Evolutionary conservation across 2,113 vertebrate genomes (phyloP), one percentile per base, ranked within the genome.

Genomic region (Sinosuthora webbiana): DNA sequence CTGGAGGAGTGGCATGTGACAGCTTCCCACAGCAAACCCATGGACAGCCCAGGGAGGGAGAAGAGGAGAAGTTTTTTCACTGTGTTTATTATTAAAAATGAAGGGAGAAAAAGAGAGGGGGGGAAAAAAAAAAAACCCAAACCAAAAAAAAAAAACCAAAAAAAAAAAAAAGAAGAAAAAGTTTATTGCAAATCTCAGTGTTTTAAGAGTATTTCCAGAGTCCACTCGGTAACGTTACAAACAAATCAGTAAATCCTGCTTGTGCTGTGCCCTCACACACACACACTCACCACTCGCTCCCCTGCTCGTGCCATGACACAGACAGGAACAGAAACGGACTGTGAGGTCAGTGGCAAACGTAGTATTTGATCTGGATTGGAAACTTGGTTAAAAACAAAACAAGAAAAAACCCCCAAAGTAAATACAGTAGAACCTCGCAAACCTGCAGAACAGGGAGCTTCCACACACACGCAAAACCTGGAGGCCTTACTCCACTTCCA

Each of bases 131-230:
- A 70, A 69, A 74, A 28, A 90, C 92, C 87, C 18, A 67, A 67
- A 87, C 13, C 13, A 63, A 11, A 45, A 21, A 27, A 30, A 41
- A 8, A 13, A 45, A 21, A 27, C 24, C 39, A 3, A 20, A 13
- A 25, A 30, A 10, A 12, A 45, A 67, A 27, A 69, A 30, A 84
- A 74, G 69, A 92, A 85, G 39, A 91, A 95, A 92, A 90, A 82
- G 83, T 98, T 98, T 98, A 98, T 98, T 98, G 97, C 97, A 98
- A 98, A 98, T 98, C 79, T 97, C 94, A 96, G 94, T 97, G 92
- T 95, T 95, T 95, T 97, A 68, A 94, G 97, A 96, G 82, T 96
- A 97, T 96, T 98, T 98, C 97, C 97, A 97, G 97, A 97, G 91
- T 95, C 95, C 94, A 83, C 83, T 79, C 35, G 63, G 92, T 96